Base-by-base conservation (phyloP, 2,113 vertebrate genomes). In the Nettapus auritus region DNA sequence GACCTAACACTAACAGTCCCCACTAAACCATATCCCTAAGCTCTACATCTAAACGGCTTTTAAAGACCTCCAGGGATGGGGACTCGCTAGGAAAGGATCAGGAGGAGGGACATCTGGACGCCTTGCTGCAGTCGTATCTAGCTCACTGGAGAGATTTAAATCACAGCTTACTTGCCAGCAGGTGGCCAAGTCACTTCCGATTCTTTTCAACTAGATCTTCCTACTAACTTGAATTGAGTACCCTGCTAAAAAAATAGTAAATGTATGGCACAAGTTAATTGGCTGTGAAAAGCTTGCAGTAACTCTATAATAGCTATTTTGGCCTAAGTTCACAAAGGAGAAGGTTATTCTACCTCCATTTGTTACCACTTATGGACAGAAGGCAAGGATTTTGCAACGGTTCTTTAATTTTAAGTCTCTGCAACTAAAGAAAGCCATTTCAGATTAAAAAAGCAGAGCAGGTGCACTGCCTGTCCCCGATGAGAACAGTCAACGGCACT, bases 91-190 rank as follows among this genome's bases (percentile, higher is more conserved):
- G 50, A 26, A 79, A 31, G 33, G 57, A 28, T 6, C 38, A 29
- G 52, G 36, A 78, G 33, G 14, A 86, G 8, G 36, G 8, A 31
- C 6, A 13, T 4, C 25, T 9, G 26, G 9, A 7, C 40, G 33
- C 11, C 15, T 25, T 1, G 13, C 48, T 23, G 8, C 15, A 28
- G 18, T 12, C 10, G 0, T 8, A 26, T 4, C 36, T 7, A 53
- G 36, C 14, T 31, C 17, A 2, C 28, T 31, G 13, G 10, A 52
- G 16, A 68, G n/a, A 63, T 63, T 28, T 28, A 63, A 55, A 68
- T 42, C 46, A 36, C 26, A 52, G 5, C 4, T 70, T 38, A n/a
- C 50, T 82, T 59, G 26, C 34, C 44, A 46, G 42, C 31, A 74
- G 40, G 60, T 14, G 18, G 12, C 26, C 56, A 59, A 77, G 48